These are phyloP conservation scores for Ophiothrix spiculata DNA, from an alignment of 35 echinoderm and acorn worm genomes.

Conservation along the genomic window DNA sequence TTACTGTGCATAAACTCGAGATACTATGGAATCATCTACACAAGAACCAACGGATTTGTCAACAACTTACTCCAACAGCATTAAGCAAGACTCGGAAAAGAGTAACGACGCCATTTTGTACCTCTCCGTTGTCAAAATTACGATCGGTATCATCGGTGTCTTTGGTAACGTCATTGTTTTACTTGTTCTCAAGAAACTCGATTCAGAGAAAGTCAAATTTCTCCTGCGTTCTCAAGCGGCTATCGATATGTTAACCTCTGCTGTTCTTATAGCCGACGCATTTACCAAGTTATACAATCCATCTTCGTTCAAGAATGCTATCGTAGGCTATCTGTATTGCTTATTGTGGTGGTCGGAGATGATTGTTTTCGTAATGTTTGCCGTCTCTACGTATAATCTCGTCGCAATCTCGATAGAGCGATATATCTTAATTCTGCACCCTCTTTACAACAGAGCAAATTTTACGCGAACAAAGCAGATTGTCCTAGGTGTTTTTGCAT, in stretches of 20 bases:
- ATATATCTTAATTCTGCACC: background rate
- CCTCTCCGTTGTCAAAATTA: background rate
- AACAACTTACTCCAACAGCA: too few species aligned
- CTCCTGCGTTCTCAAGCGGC: background rate
- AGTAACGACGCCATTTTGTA: background rate
- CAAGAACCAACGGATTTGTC: too few species aligned
- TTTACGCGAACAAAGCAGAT: background rate
- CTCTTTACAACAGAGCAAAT: background rate
- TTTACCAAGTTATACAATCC: background rate
- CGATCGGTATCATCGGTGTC: background rate
- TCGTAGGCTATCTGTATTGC: background rate
- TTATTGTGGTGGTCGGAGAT: background rate
- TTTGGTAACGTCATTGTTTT: background rate
- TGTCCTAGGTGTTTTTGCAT: background rate
- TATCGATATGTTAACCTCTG: background rate
- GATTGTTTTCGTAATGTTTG: background rate
- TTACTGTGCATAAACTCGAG: too few species aligned
- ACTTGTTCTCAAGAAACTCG: background rate
- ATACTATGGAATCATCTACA: too few species aligned
- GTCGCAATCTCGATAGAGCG: background rate
- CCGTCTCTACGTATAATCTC: background rate
- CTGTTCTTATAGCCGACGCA: background rate
- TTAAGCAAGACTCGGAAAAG: too few species aligned
- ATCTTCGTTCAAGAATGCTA: background rate
- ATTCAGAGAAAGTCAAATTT: background rate